Conservation (phyloP, 2,113 vertebrate genomes). For the Dolichotis patagonum region DNA sequence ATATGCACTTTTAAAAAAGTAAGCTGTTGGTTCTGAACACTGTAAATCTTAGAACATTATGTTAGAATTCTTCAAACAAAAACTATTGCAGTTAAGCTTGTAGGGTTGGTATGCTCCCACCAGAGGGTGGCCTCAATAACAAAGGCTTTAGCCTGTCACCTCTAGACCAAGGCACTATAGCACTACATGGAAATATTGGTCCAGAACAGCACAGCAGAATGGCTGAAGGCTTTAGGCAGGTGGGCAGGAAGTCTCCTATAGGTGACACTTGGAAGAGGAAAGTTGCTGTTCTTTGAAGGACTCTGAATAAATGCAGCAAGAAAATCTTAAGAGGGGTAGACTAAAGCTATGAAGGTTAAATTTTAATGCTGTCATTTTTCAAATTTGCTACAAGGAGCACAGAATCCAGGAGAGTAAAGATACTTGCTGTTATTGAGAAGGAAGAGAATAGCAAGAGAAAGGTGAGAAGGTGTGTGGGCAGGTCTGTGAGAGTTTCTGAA, state of each 20-base stretch:
- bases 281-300: background rate
- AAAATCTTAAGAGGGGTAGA: background rate
- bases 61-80: background rate
- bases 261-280: background rate
- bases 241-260: background rate
- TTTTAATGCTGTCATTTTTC: background rate
- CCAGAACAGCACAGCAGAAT: background rate
- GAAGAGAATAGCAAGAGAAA: background rate
- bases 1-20: background rate
- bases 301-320: background rate
- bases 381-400: background rate
- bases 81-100: background rate
- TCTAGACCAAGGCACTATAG: background rate
- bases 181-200: background rate
- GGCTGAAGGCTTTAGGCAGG: background rate
- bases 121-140: background rate
- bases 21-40: background rate
- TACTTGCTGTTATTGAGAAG: background rate
- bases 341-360: background rate
- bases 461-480: background rate
- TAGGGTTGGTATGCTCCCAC: background rate
- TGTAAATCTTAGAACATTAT: background rate
- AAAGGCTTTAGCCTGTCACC: background rate
- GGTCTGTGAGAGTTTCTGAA: background rate
- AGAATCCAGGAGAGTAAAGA: background rate